Percentiles rank a stretch among this genome's conserved stretches.
Conservation (phyloP, 2,113 vertebrate genomes). For the Hyperoodon ampullatus region DNA sequence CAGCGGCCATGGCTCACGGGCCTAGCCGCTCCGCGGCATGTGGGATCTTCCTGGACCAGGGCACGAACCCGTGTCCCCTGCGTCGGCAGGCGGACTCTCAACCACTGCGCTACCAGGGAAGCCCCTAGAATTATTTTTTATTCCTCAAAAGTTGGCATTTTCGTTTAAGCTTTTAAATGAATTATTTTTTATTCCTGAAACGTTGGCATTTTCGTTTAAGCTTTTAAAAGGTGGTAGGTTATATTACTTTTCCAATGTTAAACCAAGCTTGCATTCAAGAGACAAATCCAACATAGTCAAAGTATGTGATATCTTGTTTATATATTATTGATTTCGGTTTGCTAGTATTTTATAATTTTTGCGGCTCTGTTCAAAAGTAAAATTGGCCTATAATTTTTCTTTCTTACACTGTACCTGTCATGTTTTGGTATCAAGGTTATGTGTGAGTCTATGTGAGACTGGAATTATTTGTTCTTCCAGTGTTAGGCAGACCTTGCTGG, state of each 20-base stretch:
- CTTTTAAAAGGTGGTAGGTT: constrained; percentile 6
- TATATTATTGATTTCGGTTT: neutral
- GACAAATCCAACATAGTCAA: neutral
- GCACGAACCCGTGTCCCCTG: too few species aligned
- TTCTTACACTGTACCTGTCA: neutral
- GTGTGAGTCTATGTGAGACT: neutral
- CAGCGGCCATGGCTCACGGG: too few species aligned
- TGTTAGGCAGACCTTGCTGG: neutral
- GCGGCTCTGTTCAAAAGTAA: neutral
- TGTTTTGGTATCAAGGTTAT: neutral
- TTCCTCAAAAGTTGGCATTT: too few species aligned
- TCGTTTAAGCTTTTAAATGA: neutral
- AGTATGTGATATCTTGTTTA: neutral
- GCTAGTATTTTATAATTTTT: constrained; percentile 26
- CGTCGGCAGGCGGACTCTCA: too few species aligned
- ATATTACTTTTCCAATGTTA: constrained; percentile 2
- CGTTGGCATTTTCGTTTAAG: neutral
- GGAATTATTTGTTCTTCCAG: neutral
- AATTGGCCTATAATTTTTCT: neutral
- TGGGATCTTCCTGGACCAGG: too few species aligned
- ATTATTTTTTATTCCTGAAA: neutral
- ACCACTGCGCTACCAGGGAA: too few species aligned
- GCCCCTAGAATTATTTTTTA: too few species aligned
- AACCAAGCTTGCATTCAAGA: neutral
- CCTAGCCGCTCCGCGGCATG: too few species aligned